Base-by-base conservation (phyloP, 2,797 vertebrate genomes). In the Triplophysa bombifrons region DNA sequence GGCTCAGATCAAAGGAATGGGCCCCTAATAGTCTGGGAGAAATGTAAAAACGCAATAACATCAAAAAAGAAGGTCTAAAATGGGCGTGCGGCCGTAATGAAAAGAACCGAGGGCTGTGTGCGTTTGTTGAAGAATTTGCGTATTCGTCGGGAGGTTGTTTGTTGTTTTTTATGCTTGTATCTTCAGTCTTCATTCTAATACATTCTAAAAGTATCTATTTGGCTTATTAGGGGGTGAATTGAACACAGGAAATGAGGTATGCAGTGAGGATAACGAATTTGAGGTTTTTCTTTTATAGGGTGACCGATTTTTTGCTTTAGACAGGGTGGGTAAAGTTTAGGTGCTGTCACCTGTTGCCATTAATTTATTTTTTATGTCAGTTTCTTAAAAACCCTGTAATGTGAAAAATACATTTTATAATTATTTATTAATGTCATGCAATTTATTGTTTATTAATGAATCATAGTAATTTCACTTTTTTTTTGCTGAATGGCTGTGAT, bases 1-100 rank as follows among this genome's bases (percentile, higher is more conserved):
- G 94, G 88, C 92, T 86, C 80, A 95, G 95, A 97, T 97, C 94
- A 97, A 97, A 97, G 95, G 91, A 88, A 88, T 86, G 90, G 89
- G 91, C 92, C 92, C 88, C 89, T 93, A 92, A 91, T 89, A 88
- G 90, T 89, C 90, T 72, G 82, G 85, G 90, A 89, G 88, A 89
- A 92, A 93, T 94, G 92, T 91, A 90, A 83, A 88, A 90, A 87
- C 82, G 85, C 74, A 87, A 87, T 89, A 88, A 90, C 88, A 85
- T 85, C 76, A 84, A 91, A 91, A 89, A 91, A 91, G 88, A 85
- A 83, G 51, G 67, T 19, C 5, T 71, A 86, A 89, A 83, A 78
- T 81, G 88, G 89, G 88, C 89, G 89, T 81, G 88, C 86, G 76
- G 86, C 85, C 86, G 90, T 92, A 92, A 91, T 72, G 85, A 71